These are phyloP conservation scores for Congeria kusceri DNA, from an alignment of 2,888 invertebrate species.

Conservation along the genomic window DNA sequence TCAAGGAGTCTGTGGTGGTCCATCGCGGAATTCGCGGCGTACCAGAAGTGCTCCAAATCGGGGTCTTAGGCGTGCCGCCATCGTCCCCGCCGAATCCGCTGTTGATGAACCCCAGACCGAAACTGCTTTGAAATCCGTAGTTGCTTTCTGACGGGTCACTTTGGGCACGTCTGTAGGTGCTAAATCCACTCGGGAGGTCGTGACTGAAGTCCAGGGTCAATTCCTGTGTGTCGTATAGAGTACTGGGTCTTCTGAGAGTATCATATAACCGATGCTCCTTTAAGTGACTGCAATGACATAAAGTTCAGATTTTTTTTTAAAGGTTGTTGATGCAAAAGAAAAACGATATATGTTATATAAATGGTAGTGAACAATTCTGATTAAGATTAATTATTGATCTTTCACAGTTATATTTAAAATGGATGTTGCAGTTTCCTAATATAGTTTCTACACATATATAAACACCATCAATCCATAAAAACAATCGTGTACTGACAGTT, in stretches of 20 bases:
- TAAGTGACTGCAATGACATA: slow-evolving; percentile 42
- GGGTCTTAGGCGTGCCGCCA: slow-evolving; percentile 24
- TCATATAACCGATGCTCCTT: slow-evolving; percentile 50
- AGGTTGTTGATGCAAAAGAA: too few species aligned
- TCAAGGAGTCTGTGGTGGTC: slow-evolving; percentile 56
- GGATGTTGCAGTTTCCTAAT: too few species aligned
- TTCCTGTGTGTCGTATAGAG: slow-evolving; percentile 56
- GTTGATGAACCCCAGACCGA: slow-evolving; percentile 50
- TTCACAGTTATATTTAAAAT: too few species aligned
- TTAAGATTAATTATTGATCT: too few species aligned
- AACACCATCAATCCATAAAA: too few species aligned
- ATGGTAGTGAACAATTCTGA: too few species aligned
- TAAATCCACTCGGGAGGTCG: slow-evolving; percentile 21
- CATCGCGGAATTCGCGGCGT: slow-evolving; percentile 56
- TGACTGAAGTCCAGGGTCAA: slow-evolving; percentile 45
- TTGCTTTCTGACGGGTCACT: neutral
- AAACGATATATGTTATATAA: too few species aligned
- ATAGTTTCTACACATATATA: too few species aligned
- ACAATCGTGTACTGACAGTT: too few species aligned
- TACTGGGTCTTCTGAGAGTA: slow-evolving; percentile 44
- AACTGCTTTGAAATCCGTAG: slow-evolving; percentile 39
- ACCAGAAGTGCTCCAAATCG: slow-evolving; percentile 44
- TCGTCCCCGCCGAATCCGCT: slow-evolving; percentile 41
- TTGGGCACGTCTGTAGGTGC: slow-evolving; percentile 17
- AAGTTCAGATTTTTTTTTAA: too few species aligned